These are phyloP conservation scores for Leucosticte australis DNA, from an alignment of 2,113 vertebrate species.

Conservation along the genomic window DNA sequence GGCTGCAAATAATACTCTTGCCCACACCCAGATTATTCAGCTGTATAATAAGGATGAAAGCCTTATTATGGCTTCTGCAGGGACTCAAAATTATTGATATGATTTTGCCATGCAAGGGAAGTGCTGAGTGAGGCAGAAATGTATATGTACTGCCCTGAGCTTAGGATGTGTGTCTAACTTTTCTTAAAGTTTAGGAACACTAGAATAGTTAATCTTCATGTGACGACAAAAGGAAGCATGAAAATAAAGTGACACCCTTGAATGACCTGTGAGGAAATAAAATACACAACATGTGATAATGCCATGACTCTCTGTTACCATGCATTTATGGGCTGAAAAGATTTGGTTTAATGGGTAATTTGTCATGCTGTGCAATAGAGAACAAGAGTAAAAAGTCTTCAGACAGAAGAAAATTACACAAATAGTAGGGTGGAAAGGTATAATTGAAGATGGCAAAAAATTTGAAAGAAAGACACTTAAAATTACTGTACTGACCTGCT, in stretches of 20 bases:
- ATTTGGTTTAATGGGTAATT: slow-evolving; percentile 88
- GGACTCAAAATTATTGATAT: slow-evolving; percentile 16
- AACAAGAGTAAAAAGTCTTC: slow-evolving; percentile 83
- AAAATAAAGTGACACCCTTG: slow-evolving; percentile 81
- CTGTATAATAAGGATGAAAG: slow-evolving; percentile 61
- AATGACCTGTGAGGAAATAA: slow-evolving; percentile 85
- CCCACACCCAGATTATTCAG: slow-evolving; percentile 54
- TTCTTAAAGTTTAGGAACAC: slow-evolving; percentile 71
- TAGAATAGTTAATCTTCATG: slow-evolving; percentile 75
- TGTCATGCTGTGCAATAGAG: slow-evolving; percentile 88
- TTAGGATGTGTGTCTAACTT: slow-evolving; percentile 69
- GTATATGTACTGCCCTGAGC: slow-evolving; percentile 28
- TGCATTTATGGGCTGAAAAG: slow-evolving; percentile 82
- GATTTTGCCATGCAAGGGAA: slow-evolving; percentile 48
- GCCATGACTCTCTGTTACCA: slow-evolving; percentile 79
- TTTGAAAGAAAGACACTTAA: slow-evolving; percentile 97
- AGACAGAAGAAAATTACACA: slow-evolving; percentile 98
- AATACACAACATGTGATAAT: slow-evolving; percentile 83
- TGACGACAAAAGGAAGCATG: slow-evolving; percentile 77
- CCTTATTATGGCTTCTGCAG: not conserved
- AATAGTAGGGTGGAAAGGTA: slow-evolving; percentile 98
- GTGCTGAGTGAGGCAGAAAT: not conserved
- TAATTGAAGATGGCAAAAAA: slow-evolving; percentile 99
- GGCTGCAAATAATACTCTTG: slow-evolving; percentile 65
- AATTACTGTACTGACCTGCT: slow-evolving; percentile 95